Evolutionary conservation across 2,888 invertebrate genomes (phyloP).

Genomic region (Petrolisthes cinctipes): DNA sequence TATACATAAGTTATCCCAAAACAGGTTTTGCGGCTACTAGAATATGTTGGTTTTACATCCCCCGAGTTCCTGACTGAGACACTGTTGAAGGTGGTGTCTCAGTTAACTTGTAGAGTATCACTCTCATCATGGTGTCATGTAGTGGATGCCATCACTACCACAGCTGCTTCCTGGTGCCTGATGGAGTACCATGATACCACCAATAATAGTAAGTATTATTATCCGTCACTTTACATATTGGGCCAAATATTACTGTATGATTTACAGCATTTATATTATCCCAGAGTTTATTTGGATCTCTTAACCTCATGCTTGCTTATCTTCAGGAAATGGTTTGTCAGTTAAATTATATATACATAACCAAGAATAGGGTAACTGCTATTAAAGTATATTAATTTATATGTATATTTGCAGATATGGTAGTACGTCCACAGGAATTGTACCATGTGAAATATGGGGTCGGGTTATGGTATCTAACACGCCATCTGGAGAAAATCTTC

Average conservation of each 20-base stretch:
- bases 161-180: slow-evolving; percentile 23
- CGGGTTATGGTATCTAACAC: slow-evolving; percentile 25
- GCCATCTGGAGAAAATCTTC: slow-evolving; percentile 25
- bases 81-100: background rate
- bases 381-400: background rate
- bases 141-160: slow-evolving; percentile 32
- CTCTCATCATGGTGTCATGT: slow-evolving; percentile 37
- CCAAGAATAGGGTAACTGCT: too few relatives aligned
- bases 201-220: background rate
- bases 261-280: too few relatives aligned
- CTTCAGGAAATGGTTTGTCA: too few relatives aligned
- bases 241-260: too few relatives aligned
- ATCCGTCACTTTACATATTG: too few relatives aligned
- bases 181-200: background rate
- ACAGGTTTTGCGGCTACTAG: slow-evolving; percentile 37
- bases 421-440: background rate
- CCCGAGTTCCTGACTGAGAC: slow-evolving; percentile 4
- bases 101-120: background rate
- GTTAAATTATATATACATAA: too few relatives aligned
- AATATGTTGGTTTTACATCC: slow-evolving; percentile 7
- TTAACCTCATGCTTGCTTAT: too few relatives aligned
- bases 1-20: too few relatives aligned
- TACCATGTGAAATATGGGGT: background rate
- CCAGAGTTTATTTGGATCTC: too few relatives aligned
- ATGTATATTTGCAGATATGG: background rate